Evolutionary conservation across 2,888 invertebrate species (phyloP).

Genomic region (Acleris holmiana): DNA sequence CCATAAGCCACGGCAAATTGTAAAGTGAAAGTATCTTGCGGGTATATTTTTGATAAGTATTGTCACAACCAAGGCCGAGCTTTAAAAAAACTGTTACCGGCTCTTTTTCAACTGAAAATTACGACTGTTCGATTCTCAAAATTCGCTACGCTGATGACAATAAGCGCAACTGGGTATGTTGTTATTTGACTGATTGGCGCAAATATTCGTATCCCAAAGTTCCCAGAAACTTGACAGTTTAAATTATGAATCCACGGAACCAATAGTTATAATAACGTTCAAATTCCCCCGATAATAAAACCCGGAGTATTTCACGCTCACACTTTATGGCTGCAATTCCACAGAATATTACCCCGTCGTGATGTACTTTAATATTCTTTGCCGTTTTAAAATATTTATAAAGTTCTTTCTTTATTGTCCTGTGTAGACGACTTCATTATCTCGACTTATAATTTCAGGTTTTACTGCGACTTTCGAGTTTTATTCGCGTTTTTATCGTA

Average conservation of each 20-base stretch:
- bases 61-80: too few species aligned
- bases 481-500: constrained; percentile 32
- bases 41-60: too few species aligned
- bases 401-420: constrained; percentile 61
- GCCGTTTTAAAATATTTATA: constrained; percentile 79
- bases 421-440: constrained; percentile 55
- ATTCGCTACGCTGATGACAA: too few species aligned
- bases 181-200: too few species aligned
- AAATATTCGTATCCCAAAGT: too few species aligned
- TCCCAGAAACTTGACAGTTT: not conserved
- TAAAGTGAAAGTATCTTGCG: too few species aligned
- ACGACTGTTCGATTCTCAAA: too few species aligned
- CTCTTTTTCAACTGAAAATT: too few species aligned
- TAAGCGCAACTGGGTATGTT: too few species aligned
- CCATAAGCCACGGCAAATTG: too few species aligned
- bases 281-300: constrained; percentile 75
- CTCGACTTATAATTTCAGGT: constrained; percentile 37
- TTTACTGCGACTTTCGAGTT: constrained; percentile 36
- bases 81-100: too few species aligned
- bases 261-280: constrained; percentile 20
- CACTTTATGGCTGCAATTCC: constrained; percentile 77
- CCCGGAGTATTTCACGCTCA: constrained; percentile 75
- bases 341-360: constrained; percentile 70
- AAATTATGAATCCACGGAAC: constrained; percentile 19
- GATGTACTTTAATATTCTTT: constrained; percentile 77